Evolutionary conservation across 1,140 invertebrate genomes (phyloP), one percentile per base, ranked within the genome.

Genomic region (Drosophila seguyi): DNA sequence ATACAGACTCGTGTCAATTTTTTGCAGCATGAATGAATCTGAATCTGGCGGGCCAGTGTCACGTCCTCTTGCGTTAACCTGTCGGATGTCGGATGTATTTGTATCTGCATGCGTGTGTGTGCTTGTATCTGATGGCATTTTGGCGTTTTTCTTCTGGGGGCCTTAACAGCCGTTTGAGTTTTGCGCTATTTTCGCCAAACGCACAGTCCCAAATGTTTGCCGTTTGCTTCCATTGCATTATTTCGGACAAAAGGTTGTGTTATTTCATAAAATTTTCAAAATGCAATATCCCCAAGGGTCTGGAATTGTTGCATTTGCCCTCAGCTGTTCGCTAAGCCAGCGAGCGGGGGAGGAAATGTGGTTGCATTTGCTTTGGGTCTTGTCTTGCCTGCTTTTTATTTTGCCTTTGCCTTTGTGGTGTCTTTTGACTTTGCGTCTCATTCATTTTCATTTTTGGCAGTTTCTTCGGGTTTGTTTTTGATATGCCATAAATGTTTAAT

Each of bases 1-100:
- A 74, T 59, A 68, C 74, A 59, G 56, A 56, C 59, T 61, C 65
- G 57, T 75, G 53, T 75, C 78, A 79, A 63, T 48, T 87, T 75
- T 73, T 74, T 79, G 71, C 62, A 73, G 71, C 75, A 86, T 88
- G 83, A 86, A 86, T 87, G 80, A 80, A 84, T 84, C 61, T 82
- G 58, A 80, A 84, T 80, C 61, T 82, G 55, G 82, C 47, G 55
- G 62, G 76, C 53, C 67, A 69, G 38, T 59, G 57, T 71, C 74
- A 81, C 78, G 72, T 83, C 53, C 76, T 81, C 59, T 61, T 59
- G 56, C 29, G 36, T 53, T 73, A 72, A 73, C 69, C 67, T 73
- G 69, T 73, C 68, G 55, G 58, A 36, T 75, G 48, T 57, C 39
- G 52, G 52, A 55, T 79, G 44, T 79, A 34, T 79, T 14, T 45